phyloP scores from a whole-genome alignment of 2,888 invertebrate genomes.

The Philereme vetulata region DNA sequence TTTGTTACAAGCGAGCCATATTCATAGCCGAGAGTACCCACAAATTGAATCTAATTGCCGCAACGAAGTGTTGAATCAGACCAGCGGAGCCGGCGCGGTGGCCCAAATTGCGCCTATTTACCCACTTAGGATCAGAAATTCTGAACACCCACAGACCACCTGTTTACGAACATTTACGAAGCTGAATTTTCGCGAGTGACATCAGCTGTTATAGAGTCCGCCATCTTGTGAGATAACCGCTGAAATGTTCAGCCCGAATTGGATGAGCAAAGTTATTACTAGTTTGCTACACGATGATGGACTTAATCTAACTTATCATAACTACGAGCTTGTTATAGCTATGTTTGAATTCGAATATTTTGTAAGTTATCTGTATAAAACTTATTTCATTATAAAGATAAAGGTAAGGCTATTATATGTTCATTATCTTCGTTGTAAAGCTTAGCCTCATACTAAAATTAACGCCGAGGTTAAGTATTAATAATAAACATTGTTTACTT shows the following conservation, averaged over 20 bases:
- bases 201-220: slow-evolving; percentile 54
- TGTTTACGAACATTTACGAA: slow-evolving; percentile 70
- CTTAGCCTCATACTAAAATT: too few relatives aligned
- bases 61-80: slow-evolving; percentile 82
- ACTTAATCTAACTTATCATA: slow-evolving; percentile 24
- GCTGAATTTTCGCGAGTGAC: slow-evolving; percentile 59
- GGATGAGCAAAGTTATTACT: slow-evolving; percentile 34
- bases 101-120: slow-evolving; percentile 80
- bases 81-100: slow-evolving; percentile 58
- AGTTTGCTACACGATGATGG: slow-evolving; percentile 27
- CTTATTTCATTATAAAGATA: too few relatives aligned
- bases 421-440: too few relatives aligned
- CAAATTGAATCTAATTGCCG: slow-evolving; percentile 82
- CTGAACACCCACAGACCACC: slow-evolving; percentile 75
- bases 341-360: slow-evolving; percentile 18
- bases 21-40: slow-evolving; percentile 64
- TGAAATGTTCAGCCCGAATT: slow-evolving; percentile 34
- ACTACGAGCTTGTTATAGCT: slow-evolving; percentile 17
- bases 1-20: slow-evolving; percentile 68
- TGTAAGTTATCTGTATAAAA: too few relatives aligned
- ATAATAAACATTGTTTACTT: too few relatives aligned
- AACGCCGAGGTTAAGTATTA: too few relatives aligned
- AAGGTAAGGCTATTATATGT: too few relatives aligned
- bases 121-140: slow-evolving; percentile 70
- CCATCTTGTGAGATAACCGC: slow-evolving; percentile 41